Evolutionary conservation across 2,888 invertebrate species (phyloP).

Genomic region (Polietes domitor): DNA sequence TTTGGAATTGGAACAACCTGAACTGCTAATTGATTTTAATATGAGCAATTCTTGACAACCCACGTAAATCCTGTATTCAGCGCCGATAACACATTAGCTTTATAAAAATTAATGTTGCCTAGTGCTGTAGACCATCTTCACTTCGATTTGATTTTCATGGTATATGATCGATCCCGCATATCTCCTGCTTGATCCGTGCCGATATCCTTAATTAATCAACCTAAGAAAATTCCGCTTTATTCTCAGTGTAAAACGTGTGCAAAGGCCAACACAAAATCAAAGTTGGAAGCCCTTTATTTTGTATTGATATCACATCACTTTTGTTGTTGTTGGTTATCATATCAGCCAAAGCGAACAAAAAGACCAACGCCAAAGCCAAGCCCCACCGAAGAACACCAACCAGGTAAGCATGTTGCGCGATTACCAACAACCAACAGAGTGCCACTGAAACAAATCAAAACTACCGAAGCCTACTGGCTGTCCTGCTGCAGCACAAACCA

Average conservation of each 20-base stretch:
- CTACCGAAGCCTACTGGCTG: conserved; percentile 65
- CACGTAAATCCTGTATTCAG: too few relatives aligned
- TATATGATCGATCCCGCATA: too few relatives aligned
- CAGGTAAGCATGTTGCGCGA: conserved; percentile 62
- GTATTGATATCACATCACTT: conserved; percentile 54
- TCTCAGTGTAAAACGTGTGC: conserved; percentile 33
- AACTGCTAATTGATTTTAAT: too few relatives aligned
- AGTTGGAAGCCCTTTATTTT: conserved; percentile 49
- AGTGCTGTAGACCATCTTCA: too few relatives aligned
- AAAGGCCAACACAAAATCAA: conserved; percentile 21
- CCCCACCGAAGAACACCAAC: conserved; percentile 57
- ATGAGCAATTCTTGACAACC: too few relatives aligned
- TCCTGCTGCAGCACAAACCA: conserved; percentile 19
- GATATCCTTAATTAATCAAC: too few relatives aligned
- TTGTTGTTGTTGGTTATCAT: conserved; percentile 53
- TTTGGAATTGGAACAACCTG: too few relatives aligned
- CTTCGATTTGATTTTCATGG: too few relatives aligned
- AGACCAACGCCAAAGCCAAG: conserved; percentile 38
- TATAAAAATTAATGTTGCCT: too few relatives aligned
- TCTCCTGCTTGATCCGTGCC: too few relatives aligned
- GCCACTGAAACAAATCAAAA: conserved; percentile 71
- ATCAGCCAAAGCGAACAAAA: conserved; percentile 39
- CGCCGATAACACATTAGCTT: too few relatives aligned
- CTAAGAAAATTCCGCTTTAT: background rate
- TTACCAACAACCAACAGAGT: conserved; percentile 59